Percentiles rank a stretch among this genome's conserved stretches.
phyloP scores from a whole-genome alignment of 2,888 invertebrate genomes.

The Teinopalpus imperialis region DNA sequence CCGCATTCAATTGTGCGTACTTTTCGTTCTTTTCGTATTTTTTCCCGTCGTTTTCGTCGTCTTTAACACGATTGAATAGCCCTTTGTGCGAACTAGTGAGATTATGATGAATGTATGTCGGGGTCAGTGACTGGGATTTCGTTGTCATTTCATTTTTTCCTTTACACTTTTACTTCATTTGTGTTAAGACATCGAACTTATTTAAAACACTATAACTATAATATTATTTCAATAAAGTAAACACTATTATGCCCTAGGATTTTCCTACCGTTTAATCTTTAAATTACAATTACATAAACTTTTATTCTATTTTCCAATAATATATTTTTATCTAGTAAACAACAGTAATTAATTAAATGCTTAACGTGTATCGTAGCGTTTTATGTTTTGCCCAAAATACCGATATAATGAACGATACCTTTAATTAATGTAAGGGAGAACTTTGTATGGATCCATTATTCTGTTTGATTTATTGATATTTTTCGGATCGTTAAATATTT shows the following conservation, averaged over 20 bases:
- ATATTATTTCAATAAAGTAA: no score
- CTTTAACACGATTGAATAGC: slow-evolving; percentile 33
- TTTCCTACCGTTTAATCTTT: no score
- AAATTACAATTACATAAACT: no score
- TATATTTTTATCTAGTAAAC: no score
- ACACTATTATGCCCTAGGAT: no score
- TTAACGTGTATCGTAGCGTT: no score
- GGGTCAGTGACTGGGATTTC: slow-evolving; percentile 34
- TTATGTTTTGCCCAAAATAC: no score
- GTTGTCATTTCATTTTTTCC: slow-evolving; percentile 15
- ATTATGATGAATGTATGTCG: slow-evolving; percentile 41
- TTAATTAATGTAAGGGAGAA: no score
- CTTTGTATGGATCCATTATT: slow-evolving; percentile 8
- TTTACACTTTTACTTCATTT: neutral
- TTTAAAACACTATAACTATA: no score
- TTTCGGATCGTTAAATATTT: slow-evolving; percentile 7
- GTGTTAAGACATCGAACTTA: neutral
- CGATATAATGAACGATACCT: no score
- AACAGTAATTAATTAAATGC: no score
- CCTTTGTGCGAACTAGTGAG: slow-evolving; percentile 34
- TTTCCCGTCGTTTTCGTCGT: slow-evolving; percentile 34
- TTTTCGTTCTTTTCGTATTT: slow-evolving; percentile 48
- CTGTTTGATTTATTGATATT: slow-evolving; percentile 10
- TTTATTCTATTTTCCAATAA: no score
- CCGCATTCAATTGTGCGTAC: slow-evolving; percentile 53